phyloP scores from a whole-genome alignment of 2,888 invertebrate species.

The Pollenia labialis region DNA sequence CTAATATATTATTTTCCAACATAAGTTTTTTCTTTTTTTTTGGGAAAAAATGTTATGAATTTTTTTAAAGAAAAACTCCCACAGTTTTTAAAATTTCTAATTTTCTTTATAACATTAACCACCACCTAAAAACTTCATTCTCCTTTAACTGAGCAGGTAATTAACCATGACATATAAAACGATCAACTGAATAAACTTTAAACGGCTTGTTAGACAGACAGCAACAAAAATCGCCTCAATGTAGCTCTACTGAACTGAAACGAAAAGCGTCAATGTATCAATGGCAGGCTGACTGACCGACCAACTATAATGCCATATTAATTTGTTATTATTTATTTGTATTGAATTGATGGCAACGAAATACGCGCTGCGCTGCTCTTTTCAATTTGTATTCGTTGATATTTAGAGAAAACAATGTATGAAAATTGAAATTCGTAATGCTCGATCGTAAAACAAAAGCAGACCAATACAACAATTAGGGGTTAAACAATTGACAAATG shows the following conservation, averaged over 20 bases:
- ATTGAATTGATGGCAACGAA: background rate
- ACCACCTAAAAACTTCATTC: background rate
- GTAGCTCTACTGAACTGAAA: background rate
- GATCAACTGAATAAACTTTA: slow-evolving; percentile 48
- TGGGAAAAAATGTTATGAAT: too few species aligned
- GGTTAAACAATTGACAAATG: slow-evolving; percentile 61
- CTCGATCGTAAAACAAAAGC: slow-evolving; percentile 22
- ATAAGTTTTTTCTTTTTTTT: too few species aligned
- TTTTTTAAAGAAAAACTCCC: slow-evolving; percentile 17
- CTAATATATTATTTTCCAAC: too few species aligned
- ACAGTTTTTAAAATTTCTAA: slow-evolving; percentile 10
- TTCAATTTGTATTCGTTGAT: background rate
- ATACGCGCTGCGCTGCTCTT: background rate
- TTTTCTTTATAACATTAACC: background rate
- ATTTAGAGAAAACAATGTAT: slow-evolving; percentile 47
- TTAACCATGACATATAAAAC: slow-evolving; percentile 61
- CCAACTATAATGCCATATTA: slow-evolving; percentile 36
- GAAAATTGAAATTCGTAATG: slow-evolving; percentile 54
- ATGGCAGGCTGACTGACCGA: slow-evolving; percentile 11
- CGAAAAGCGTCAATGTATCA: slow-evolving; percentile 46
- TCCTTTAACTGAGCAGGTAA: slow-evolving; percentile 42
- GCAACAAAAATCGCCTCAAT: background rate
- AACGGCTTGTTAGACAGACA: slow-evolving; percentile 42
- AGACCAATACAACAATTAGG: slow-evolving; percentile 55
- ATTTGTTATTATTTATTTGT: slow-evolving; percentile 57